Base-by-base conservation (phyloP, 2,888 invertebrate genomes). In the Scrobipalpa atriplicella region DNA sequence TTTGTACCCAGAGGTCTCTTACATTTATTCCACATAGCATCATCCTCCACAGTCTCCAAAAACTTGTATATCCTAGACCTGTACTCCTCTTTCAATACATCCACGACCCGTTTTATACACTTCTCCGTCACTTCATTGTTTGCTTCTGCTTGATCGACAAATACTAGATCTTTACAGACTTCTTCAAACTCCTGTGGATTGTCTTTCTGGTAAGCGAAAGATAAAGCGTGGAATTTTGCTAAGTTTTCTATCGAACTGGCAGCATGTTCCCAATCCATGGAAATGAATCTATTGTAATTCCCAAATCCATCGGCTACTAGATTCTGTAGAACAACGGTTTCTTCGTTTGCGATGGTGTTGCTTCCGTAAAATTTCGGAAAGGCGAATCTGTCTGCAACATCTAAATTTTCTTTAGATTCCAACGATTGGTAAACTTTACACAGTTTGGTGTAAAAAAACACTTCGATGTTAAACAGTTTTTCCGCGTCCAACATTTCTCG, bases 161-260 rank as follows among this genome's bases (percentile, higher is more conserved):
- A 71, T 41, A 69, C 67, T 13, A 84, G 8, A 36, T 66, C 63
- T 0, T 77, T 52, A 7, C 52, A 54, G 0, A 72, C 69, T 47
- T 62, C 58, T 0, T 71, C 69, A 36, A 80, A 83, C 9, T 76
- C 72, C 11, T 75, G 77, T 0, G 87, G 87, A 16, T 83, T 72
- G 51, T 86, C 81, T 10, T 81, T 80, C 52, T 80, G 78, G 51
- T 82, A 80, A 0, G 85, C 85, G 10, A 88, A 84, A 0, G 88
- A 88, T 10, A 87, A 69, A 0, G 89, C 89, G 66, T 90, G 90
- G 66, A 86, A 85, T 52, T 78, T 79, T 0, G 88, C 89, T 11
- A 88, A 69, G 0, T 69, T 71, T 29, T 79, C 72, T 0, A 85
- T 72, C 0, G 85, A 77, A 2, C 76, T 69, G 0, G 79, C 69